Evolutionary conservation across 2,888 invertebrate species (phyloP).

Genomic region (Conomelus anceps): DNA sequence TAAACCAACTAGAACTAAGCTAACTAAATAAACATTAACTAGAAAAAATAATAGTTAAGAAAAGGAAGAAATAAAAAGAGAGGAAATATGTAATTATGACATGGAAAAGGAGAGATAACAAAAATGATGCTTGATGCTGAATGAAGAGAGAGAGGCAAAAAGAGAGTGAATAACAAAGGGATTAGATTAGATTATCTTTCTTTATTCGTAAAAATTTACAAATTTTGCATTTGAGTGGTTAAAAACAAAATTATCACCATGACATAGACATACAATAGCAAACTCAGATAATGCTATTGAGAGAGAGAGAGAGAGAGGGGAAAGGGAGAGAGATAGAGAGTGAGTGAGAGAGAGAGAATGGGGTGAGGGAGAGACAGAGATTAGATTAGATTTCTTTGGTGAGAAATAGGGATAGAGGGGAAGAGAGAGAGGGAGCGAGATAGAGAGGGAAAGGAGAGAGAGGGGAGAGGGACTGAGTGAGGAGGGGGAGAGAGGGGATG

Average conservation of each 20-base stretch:
- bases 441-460: background rate
- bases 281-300: too few relatives aligned
- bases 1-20: too few relatives aligned
- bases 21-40: too few relatives aligned
- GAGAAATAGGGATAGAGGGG: background rate
- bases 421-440: background rate
- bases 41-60: too few relatives aligned
- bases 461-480: background rate
- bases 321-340: background rate
- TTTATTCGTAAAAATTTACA: too few relatives aligned
- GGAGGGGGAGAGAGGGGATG: background rate
- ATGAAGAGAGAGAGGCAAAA: background rate
- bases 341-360: background rate
- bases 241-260: too few relatives aligned
- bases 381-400: background rate
- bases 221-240: too few relatives aligned
- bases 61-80: background rate
- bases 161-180: background rate
- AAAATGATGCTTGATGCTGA: too few relatives aligned
- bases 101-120: background rate
- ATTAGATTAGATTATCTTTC: too few relatives aligned
- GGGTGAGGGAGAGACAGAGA: background rate
- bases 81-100: background rate
- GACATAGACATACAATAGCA: too few relatives aligned
- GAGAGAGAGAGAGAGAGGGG: too few relatives aligned